phyloP scores from a whole-genome alignment of 2,888 invertebrate species.

The Macrosoma leucophasiata region DNA sequence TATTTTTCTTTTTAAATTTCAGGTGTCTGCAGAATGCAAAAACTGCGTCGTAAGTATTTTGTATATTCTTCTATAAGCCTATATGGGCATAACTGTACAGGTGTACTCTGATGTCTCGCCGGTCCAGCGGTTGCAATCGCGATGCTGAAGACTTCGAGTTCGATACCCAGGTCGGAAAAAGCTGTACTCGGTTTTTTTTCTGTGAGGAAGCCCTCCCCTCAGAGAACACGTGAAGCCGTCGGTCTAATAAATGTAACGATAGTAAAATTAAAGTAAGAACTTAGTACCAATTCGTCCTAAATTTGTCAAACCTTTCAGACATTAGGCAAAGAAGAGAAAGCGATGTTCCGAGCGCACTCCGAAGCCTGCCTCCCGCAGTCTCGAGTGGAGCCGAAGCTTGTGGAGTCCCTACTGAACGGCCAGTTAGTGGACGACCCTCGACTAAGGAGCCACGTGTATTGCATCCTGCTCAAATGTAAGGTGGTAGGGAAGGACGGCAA shows the following conservation, averaged over 20 bases:
- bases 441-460: conserved; percentile 54
- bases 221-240: too few species aligned
- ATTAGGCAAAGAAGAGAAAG: conserved; percentile 55
- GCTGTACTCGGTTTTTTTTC: too few species aligned
- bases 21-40: conserved; percentile 54
- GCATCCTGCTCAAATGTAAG: conserved; percentile 61
- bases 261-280: too few species aligned
- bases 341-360: conserved; percentile 63
- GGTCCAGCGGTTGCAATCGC: too few species aligned
- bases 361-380: conserved; percentile 48
- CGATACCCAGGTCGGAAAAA: too few species aligned
- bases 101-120: too few species aligned
- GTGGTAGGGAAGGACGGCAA: conserved; percentile 62
- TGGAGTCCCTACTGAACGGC: conserved; percentile 46
- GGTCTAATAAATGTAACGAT: too few species aligned
- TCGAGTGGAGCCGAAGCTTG: conserved; percentile 33
- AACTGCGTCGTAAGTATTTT: conserved; percentile 53
- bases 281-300: not conserved
- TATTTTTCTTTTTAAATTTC: too few species aligned
- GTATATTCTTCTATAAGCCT: too few species aligned
- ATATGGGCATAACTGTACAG: too few species aligned
- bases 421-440: conserved; percentile 30
- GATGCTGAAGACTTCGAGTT: too few species aligned
- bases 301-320: conserved; percentile 28
- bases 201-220: too few species aligned